phyloP scores from a whole-genome alignment of 2,113 vertebrate genomes.

The Oreochromis aureus region DNA sequence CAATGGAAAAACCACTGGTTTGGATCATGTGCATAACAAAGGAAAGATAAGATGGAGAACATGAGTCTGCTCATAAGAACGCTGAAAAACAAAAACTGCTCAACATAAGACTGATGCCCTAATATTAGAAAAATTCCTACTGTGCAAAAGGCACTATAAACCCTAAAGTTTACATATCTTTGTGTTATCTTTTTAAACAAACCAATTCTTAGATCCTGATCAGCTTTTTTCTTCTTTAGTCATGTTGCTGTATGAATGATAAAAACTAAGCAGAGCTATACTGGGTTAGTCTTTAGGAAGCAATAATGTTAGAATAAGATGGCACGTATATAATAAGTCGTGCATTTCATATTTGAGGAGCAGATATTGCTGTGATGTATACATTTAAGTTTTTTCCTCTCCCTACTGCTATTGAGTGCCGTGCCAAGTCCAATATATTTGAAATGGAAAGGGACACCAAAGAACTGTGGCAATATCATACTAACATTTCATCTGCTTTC shows the following conservation, averaged over 20 bases:
- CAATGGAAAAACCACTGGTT: neutral
- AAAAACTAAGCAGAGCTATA: neutral
- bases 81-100: neutral
- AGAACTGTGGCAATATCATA: neutral
- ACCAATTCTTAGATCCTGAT: neutral
- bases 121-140: neutral
- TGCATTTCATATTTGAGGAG: neutral
- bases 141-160: neutral
- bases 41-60: neutral
- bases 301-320: neutral
- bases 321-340: neutral
- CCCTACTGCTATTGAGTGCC: neutral
- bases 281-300: neutral
- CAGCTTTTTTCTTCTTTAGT: neutral
- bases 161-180: fast-evolving
- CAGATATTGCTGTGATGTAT: neutral
- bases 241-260: neutral
- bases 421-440: neutral
- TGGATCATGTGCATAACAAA: neutral
- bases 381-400: neutral
- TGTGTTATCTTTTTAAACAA: neutral
- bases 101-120: neutral
- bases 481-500: neutral
- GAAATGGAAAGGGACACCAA: neutral
- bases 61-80: neutral